Evolutionary conservation across 1,140 invertebrate genomes (phyloP), one percentile per base, ranked within the genome.

Genomic region (Drosophila micromelanica): DNA sequence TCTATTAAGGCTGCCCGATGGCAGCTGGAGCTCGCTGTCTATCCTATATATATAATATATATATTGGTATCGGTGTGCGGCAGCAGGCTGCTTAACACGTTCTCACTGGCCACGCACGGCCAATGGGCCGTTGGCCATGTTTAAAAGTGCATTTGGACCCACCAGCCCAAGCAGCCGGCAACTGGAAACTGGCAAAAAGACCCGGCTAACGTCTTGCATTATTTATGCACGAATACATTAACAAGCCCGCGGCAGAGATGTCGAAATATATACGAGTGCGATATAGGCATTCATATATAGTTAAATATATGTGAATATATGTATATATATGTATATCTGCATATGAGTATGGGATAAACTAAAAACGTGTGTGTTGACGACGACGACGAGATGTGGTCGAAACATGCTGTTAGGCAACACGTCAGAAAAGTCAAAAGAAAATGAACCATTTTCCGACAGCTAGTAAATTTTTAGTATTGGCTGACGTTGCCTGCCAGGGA

Each of bases 221-320:
- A 72, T 74, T 80, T 74, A 81, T 78, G 62, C 73, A 52, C 61
- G 64, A 80, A 74, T 70, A 67, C 82, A 86, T 81, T 80, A 80
- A 80, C 77, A 46, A 48, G 43, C 74, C 56, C n/a, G 63, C 46
- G 32, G 63, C 59, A 40, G 30, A 27, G 20, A 60, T 68, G 61
- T 72, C 62, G 69, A 72, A 64, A 56, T 54, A 64, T 49, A 64
- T 55, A 71, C 17, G 42, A 57, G 40, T 45, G 52, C 43, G 13
- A 64, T 61, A 23, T 17, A 40, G 13, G 9, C 17, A 55, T 9
- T 38, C 27, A 13, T 57, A 11, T 30, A 43, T 32, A 43, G 9
- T 2, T 15, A 15, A 9, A 48, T n/a, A 23, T 38, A 35, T 17
- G 17, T 17, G n/a, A 20, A n/a, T 55, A 23, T 11, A 40, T 40